Percentiles rank a stretch among this genome's conserved stretches.
These are phyloP conservation scores for Mercenaria mercenaria DNA, from an alignment of 1,140 invertebrate species.

Conservation along the genomic window DNA sequence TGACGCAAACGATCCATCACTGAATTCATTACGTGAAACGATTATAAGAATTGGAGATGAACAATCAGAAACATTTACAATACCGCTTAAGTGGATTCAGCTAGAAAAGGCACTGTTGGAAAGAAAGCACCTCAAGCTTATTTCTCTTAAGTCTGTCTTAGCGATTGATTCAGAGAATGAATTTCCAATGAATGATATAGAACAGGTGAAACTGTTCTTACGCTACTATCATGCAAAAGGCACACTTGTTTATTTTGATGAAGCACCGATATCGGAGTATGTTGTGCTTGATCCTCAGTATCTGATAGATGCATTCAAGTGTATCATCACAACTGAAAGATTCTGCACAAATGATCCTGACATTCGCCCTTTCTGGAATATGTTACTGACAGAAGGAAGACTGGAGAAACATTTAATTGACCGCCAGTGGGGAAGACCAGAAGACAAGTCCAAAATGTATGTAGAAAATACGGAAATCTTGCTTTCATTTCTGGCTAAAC, in stretches of 20 bases:
- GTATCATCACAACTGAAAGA: constrained; percentile 4
- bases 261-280: neutral
- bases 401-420: constrained; percentile 24
- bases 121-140: neutral
- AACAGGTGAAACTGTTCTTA: constrained; percentile 38
- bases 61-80: neutral
- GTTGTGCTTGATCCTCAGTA: constrained; percentile 48
- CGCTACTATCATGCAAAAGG: constrained; percentile 40
- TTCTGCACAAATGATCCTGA: constrained; percentile 8
- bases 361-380: neutral
- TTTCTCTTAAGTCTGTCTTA: neutral
- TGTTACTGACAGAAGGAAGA: neutral
- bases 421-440: neutral
- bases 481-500: constrained; percentile 37
- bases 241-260: constrained; percentile 47
- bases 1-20: neutral
- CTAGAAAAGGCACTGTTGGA: neutral
- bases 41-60: neutral
- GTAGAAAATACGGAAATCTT: constrained; percentile 4
- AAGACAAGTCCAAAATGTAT: neutral
- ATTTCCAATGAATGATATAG: neutral
- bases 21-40: neutral
- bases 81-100: neutral
- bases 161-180: neutral
- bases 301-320: constrained; percentile 55